Base-by-base conservation (phyloP, 1,140 invertebrate genomes). In the Drosophila arizonae region DNA sequence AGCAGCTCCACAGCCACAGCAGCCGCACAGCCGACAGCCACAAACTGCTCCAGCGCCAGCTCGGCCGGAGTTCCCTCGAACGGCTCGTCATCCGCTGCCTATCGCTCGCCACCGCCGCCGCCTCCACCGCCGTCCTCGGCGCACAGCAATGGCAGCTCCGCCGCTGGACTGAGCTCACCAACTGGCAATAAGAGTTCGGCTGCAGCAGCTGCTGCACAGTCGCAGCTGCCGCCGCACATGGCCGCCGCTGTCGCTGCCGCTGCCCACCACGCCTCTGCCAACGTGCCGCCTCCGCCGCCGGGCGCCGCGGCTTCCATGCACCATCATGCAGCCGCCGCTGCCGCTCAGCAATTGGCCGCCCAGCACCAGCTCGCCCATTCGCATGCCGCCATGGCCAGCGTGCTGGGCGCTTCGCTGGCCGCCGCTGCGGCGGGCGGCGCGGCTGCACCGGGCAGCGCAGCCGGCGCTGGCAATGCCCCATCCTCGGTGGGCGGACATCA, bases 341-440 rank as follows among this genome's bases (percentile, higher is more conserved):
- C 89, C 1, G 89, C 90, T 8, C 90, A 90, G 39, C 90, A 91
- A 45, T 13, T 91, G 73, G 86, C 90, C 11, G 90, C 90, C 43
- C 90, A 91, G 43, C 90, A 91, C 55, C 90, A 90, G 39, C 24
- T 90, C 68, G 90, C 86, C 1, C 90, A 91, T 36, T 90, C 90
- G 1, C 84, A 90, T 67, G 90, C 74, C 4, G 77, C 86, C 28
- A 91, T 90, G 90, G 90, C 78, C 62, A 79, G 81, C 33, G 79
- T 90, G 5, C 43, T 85, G 67, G 70, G 82, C 58, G 70, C 90
- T 54, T 67, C 79, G 66, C 46, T 85, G 77, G 75, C 76, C 10
- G 76, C 82, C 0, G 74, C 82, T 0, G 77, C 77, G 1, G 76
- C 79, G 2, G 81, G 13, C 78, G 79, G 50, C 68, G 82, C 89